Percentiles rank a stretch among this genome's conserved stretches.
Conservation (phyloP, 2,797 vertebrate species). For the Anniella stebbinsi region DNA sequence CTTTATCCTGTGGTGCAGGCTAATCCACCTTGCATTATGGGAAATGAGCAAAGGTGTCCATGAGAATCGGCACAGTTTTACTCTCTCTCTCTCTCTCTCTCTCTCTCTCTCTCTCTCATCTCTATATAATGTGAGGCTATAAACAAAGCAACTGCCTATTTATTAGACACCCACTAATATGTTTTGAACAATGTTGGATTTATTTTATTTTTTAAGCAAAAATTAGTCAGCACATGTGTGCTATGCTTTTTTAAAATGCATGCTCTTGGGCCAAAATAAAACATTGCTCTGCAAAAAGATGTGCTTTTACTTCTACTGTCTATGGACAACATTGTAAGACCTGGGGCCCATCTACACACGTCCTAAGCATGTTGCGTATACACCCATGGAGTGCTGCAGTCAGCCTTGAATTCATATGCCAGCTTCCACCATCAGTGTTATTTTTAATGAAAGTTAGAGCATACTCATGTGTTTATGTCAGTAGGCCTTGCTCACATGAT, state of each 20-base stretch:
- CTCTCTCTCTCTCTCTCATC: too few relatives aligned
- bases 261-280: constrained; percentile 13
- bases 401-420: not conserved
- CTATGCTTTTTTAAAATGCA: not conserved
- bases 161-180: not conserved
- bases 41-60: constrained; percentile 7
- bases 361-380: not conserved
- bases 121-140: not conserved
- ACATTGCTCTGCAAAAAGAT: not conserved
- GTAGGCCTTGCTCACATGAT: not conserved
- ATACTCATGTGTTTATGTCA: not conserved
- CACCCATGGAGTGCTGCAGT: not conserved
- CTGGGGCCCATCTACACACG: not conserved
- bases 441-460: not conserved
- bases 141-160: constrained; percentile 11
- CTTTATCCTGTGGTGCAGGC: not conserved
- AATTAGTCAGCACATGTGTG: not conserved
- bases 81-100: too few relatives aligned
- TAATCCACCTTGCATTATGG: constrained; percentile 5
- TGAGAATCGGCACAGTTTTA: constrained; percentile 4
- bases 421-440: not conserved
- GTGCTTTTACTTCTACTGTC: not conserved
- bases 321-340: not conserved
- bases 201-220: constrained; percentile 11
- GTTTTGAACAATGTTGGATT: constrained; percentile 6